Evolutionary conservation across 2,113 vertebrate genomes (phyloP), one percentile per base, ranked within the genome.

Genomic region (Macquaria ambigua): DNA sequence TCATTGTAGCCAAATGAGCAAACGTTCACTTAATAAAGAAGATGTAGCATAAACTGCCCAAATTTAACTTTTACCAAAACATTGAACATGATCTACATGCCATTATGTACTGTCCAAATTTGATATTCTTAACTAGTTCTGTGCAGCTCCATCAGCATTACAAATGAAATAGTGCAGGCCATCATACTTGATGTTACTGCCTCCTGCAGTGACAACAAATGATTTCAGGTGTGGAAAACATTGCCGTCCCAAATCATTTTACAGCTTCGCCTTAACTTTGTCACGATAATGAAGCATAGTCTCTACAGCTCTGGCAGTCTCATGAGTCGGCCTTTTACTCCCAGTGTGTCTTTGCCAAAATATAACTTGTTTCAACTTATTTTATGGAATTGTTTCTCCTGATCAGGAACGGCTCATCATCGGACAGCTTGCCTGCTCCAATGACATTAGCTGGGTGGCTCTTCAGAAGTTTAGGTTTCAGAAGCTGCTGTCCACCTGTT

Each of bases 401-500:
- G 23, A 72, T 76, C 62, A 69, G 66, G 18, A 31, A 25, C 48
- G 34, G 46, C 16, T 70, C 58, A 58, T 77, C 59, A 21, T 72
- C 20, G 39, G 31, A 52, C 62, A 59, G 55, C 50, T 55, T 74
- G 43, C 62, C 74, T 16, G 37, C 34, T 87, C 25, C 63, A 72
- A 69, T 67, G 79, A 78, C 86, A 34, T 87, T 43, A 69, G 53
- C 59, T 79, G 61, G 8, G 75, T 71, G 8, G 9, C 76, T 64
- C 59, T 41, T 82, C 52, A 77, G 71, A 87, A 78, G 86, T 87
- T 68, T 75, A 74, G 34, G 79, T 91, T 89, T 89, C 81, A 84
- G 82, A 74, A 78, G 85, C 82, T 87, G 71, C 85, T 37, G 59
- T 81, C 87, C 90, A 92, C 87, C 89, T 92, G 91, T 91, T 83